phyloP scores from a whole-genome alignment of 2,797 vertebrate genomes.

The Phrynocephalus guinanensis region DNA sequence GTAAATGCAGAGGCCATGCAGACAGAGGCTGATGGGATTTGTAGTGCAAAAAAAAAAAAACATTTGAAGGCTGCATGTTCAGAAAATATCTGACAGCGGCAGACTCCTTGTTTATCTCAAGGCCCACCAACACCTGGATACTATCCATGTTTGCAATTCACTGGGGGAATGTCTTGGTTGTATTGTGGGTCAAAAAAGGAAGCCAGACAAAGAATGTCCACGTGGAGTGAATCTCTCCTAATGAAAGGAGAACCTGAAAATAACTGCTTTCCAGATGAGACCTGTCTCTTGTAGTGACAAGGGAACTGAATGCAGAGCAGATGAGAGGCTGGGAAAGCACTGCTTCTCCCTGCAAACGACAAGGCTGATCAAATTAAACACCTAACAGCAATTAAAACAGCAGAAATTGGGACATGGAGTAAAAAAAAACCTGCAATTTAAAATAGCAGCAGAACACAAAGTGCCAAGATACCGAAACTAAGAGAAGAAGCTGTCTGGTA shows the following conservation, averaged over 20 bases:
- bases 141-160: too few species aligned
- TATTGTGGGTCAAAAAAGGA: not conserved
- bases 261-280: constrained; percentile 55
- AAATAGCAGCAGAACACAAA: constrained; percentile 66
- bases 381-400: constrained; percentile 61
- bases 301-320: constrained; percentile 20
- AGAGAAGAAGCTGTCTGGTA: constrained; percentile 51
- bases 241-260: constrained; percentile 30
- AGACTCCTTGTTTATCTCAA: too few species aligned
- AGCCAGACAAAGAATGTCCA: constrained; percentile 19
- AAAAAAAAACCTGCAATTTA: constrained; percentile 68
- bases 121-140: too few species aligned
- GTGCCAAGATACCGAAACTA: constrained; percentile 43
- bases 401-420: constrained; percentile 68
- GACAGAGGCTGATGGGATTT: too few species aligned
- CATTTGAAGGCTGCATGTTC: too few species aligned
- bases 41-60: too few species aligned
- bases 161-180: too few species aligned
- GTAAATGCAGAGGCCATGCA: too few species aligned
- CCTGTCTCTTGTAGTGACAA: constrained; percentile 62
- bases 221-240: constrained; percentile 40
- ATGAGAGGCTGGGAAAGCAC: constrained; percentile 62
- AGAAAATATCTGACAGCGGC: too few species aligned
- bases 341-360: constrained; percentile 65
- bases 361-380: constrained; percentile 74